A percentile compares a stretch with the other conserved stretches of the same genome.
phyloP scores from a whole-genome alignment of 92 coral and sea anemone species.

The Heliopora coerulea region DNA sequence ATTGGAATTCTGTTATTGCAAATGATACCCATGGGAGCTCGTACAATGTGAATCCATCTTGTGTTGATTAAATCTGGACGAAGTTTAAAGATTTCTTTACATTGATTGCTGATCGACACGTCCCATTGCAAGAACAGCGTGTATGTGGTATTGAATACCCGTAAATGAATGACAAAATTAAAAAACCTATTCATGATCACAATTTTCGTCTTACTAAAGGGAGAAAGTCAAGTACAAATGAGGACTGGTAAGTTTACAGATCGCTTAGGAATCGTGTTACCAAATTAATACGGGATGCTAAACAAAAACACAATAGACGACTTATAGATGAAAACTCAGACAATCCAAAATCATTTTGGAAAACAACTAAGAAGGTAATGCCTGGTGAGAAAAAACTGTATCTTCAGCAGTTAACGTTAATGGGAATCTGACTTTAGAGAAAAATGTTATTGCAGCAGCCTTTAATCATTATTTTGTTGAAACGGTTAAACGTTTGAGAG shows the following conservation, averaged over 20 bases:
- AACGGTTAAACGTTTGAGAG: too few relatives aligned
- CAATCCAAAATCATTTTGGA: conserved; percentile 25
- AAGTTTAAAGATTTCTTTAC: conserved; percentile 38
- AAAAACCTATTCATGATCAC: conserved; percentile 31
- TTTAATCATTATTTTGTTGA: too few relatives aligned
- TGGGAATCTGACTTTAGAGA: too few relatives aligned
- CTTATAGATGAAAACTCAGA: conserved; percentile 37
- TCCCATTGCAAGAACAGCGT: conserved; percentile 25
- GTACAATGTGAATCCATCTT: too few relatives aligned
- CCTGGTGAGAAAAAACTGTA: not conserved
- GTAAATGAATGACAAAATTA: conserved; percentile 44
- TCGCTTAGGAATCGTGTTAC: conserved; percentile 53
- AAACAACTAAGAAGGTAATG: conserved; percentile 37
- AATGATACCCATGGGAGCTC: conserved; percentile 5
- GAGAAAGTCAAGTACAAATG: conserved; percentile 30
- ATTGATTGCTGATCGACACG: conserved; percentile 15
- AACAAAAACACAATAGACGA: conserved; percentile 10
- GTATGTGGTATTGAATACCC: conserved; percentile 46
- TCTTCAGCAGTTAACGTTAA: too few relatives aligned
- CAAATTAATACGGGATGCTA: conserved; percentile 27
- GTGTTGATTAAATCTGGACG: conserved; percentile 36
- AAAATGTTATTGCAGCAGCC: too few relatives aligned
- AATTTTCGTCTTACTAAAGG: conserved; percentile 33
- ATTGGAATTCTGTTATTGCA: conserved; percentile 13
- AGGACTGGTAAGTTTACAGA: conserved; percentile 46